Conservation (phyloP, 2,888 invertebrate species). For the Hoplodrina ambigua region DNA sequence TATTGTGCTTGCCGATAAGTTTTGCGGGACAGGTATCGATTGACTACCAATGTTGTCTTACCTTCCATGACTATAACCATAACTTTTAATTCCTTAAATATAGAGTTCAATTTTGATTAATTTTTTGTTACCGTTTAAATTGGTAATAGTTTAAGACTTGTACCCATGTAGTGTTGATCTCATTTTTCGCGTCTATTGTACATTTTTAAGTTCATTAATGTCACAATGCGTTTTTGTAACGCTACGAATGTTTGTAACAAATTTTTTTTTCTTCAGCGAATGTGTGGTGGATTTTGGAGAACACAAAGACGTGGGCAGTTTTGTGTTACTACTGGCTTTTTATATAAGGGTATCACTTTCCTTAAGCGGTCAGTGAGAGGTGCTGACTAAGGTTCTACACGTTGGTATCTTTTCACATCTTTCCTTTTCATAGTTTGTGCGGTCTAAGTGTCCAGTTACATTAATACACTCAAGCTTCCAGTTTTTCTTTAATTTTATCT, state of each 20-base stretch:
- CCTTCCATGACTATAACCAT: neutral
- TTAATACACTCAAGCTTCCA: neutral
- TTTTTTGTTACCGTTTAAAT: neutral
- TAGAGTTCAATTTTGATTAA: conserved; percentile 20
- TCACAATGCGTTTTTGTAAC: conserved; percentile 62
- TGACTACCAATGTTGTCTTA: conserved; percentile 41
- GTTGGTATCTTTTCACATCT: conserved; percentile 8
- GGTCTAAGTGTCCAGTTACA: conserved; percentile 8
- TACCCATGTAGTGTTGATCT: conserved; percentile 52
- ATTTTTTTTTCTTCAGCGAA: conserved; percentile 50
- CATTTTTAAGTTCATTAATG: conserved; percentile 72
- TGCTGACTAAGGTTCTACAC: conserved; percentile 25
- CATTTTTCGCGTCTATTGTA: conserved; percentile 68
- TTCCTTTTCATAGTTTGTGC: conserved; percentile 12
- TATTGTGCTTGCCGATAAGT: conserved; percentile 69
- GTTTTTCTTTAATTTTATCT: neutral
- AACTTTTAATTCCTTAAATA: neutral
- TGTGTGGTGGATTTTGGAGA: conserved; percentile 47
- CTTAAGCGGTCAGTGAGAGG: conserved; percentile 19
- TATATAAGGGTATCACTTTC: conserved; percentile 51
- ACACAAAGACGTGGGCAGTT: conserved; percentile 50
- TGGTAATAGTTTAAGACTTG: conserved; percentile 42
- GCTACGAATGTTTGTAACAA: conserved; percentile 51
- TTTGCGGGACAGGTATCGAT: conserved; percentile 72
- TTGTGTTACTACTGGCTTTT: conserved; percentile 44